These are phyloP conservation scores for Monopis laevigella DNA, from an alignment of 2,888 invertebrate genomes.

Conservation along the genomic window DNA sequence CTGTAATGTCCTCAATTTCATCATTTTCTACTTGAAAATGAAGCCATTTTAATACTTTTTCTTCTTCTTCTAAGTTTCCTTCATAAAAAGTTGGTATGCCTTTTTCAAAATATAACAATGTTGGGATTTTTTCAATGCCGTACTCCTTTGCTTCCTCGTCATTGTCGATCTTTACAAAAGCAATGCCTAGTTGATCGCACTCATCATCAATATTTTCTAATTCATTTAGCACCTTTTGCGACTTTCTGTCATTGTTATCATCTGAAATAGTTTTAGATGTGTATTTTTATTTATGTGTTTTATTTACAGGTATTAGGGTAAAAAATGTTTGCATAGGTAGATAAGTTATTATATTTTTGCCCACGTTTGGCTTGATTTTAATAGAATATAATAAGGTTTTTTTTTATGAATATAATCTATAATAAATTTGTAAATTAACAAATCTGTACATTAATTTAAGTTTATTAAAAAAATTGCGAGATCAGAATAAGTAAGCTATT, in stretches of 20 bases:
- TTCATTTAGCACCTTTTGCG: constrained; percentile 85
- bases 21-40: constrained; percentile 86
- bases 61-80: constrained; percentile 90
- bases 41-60: constrained; percentile 87
- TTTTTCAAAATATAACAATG: constrained; percentile 83
- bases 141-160: constrained; percentile 90
- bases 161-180: constrained; percentile 93
- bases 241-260: constrained; percentile 89
- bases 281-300: not conserved
- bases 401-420: too few species aligned
- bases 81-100: constrained; percentile 79
- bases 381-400: too few species aligned
- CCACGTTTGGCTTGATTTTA: too few species aligned
- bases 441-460: too few species aligned
- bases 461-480: too few species aligned
- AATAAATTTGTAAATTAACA: too few species aligned
- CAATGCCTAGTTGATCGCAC: constrained; percentile 87
- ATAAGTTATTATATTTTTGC: too few species aligned
- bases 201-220: constrained; percentile 94
- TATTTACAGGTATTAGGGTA: not conserved
- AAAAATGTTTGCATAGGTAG: too few species aligned
- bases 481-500: too few species aligned
- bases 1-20: constrained; percentile 93
- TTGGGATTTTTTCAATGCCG: constrained; percentile 88
- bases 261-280: constrained; percentile 57